These are phyloP conservation scores for Phyllostomus hastatus DNA, from an alignment of 2,113 vertebrate species.

Conservation along the genomic window DNA sequence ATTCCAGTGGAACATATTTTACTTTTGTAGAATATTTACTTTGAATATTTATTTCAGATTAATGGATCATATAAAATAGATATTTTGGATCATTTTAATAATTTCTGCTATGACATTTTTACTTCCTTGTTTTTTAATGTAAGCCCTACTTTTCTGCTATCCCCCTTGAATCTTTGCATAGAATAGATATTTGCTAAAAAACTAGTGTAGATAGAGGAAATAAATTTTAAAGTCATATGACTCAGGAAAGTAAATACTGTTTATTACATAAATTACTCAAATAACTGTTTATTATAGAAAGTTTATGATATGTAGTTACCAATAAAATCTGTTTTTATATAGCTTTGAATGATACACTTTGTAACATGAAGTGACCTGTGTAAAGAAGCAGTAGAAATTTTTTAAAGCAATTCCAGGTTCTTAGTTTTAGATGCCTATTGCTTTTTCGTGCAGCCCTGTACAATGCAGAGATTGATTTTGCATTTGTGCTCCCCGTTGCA, in stretches of 20 bases:
- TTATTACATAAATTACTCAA: slow-evolving; percentile 23
- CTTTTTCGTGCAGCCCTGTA: not conserved
- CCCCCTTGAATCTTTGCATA: not conserved
- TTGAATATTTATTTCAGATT: not conserved
- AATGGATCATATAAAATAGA: not conserved
- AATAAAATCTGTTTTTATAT: not conserved
- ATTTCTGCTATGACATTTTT: not conserved
- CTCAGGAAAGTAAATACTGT: not conserved
- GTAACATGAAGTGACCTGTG: not conserved
- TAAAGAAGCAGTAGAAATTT: not conserved
- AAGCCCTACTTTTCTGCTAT: slow-evolving; percentile 26
- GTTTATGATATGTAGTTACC: not conserved
- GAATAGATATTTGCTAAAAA: not conserved
- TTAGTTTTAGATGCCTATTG: not conserved
- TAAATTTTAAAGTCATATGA: slow-evolving; percentile 1
- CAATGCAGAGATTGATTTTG: slow-evolving; percentile 59
- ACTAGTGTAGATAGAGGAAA: not conserved
- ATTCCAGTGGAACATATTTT: not conserved
- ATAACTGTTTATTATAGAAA: not conserved
- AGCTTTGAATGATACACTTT: not conserved
- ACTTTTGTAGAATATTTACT: not conserved
- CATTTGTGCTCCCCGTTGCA: slow-evolving; percentile 35
- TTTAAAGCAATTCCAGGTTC: not conserved
- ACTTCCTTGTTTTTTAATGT: not conserved
- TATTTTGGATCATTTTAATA: not conserved